These are phyloP conservation scores for Microcebus lehilahytsara DNA, from an alignment of 2,113 vertebrate genomes.

Conservation along the genomic window DNA sequence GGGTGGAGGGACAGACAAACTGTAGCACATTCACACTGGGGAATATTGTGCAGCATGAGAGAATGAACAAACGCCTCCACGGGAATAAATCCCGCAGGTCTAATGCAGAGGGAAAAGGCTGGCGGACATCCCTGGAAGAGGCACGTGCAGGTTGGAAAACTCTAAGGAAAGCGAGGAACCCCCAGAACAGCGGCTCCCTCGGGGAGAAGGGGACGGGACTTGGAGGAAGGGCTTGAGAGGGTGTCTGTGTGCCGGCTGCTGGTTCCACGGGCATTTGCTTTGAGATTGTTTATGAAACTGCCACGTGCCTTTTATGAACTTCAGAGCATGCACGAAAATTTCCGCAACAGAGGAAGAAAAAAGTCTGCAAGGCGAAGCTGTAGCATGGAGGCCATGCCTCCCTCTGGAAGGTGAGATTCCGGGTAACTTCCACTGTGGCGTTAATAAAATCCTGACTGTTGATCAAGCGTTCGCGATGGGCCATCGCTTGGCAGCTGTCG, in stretches of 20 bases:
- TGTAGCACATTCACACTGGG: accelerated
- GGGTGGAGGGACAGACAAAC: accelerated
- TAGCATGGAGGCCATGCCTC: accelerated
- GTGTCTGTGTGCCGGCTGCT: not conserved
- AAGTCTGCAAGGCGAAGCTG: accelerated
- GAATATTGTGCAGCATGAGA: not conserved
- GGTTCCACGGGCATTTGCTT: not conserved
- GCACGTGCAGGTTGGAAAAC: not conserved
- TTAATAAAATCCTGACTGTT: not conserved
- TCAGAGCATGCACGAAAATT: accelerated
- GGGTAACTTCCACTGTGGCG: not conserved
- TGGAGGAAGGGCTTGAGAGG: no score
- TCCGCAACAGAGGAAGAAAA: not conserved
- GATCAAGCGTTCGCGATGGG: not conserved
- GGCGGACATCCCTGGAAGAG: not conserved
- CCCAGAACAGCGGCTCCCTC: accelerated
- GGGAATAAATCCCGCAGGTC: accelerated
- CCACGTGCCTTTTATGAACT: accelerated
- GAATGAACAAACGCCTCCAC: accelerated
- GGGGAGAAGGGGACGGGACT: no score
- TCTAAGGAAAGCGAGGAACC: not conserved
- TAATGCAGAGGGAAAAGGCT: no score
- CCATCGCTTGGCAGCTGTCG: not conserved
- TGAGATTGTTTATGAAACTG: accelerated
- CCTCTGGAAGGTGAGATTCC: not conserved